Evolutionary conservation across 2,888 invertebrate genomes (phyloP).

Genomic region (Lagria hirta): DNA sequence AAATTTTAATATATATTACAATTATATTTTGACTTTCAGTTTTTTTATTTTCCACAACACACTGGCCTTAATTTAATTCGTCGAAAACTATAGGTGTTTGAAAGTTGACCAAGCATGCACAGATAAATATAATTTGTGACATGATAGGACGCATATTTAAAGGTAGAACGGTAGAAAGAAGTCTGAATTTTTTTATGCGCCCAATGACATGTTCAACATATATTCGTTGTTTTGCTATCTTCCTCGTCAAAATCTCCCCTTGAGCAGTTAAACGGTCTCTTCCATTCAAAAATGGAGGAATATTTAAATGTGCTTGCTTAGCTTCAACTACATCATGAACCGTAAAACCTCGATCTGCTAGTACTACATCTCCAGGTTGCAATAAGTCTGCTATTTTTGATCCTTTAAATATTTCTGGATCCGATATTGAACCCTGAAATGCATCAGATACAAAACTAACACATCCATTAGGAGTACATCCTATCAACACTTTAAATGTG

Average conservation of each 20-base stretch:
- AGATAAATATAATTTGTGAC: conserved; percentile 31
- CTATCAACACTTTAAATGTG: conserved; percentile 33
- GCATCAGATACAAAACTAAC: conserved; percentile 34
- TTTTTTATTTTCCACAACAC: no score
- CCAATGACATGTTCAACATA: conserved; percentile 35
- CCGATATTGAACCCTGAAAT: conserved; percentile 33
- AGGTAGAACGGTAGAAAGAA: conserved; percentile 27
- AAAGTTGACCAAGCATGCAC: conserved; percentile 32
- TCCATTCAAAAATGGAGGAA: conserved; percentile 34
- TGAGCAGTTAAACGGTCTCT: conserved; percentile 26
- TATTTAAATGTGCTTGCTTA: conserved; percentile 30
- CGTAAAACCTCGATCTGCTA: conserved; percentile 35
- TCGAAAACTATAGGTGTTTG: conserved; percentile 27
- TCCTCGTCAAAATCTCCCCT: conserved; percentile 34
- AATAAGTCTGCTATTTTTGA: conserved; percentile 27
- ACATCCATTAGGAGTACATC: conserved; percentile 25
- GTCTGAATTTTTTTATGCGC: conserved; percentile 30
- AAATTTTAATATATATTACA: no score
- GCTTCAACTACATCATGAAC: conserved; percentile 28
- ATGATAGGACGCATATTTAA: conserved; percentile 26
- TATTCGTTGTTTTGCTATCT: conserved; percentile 32
- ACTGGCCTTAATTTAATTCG: background rate
- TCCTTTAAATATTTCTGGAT: conserved; percentile 25
- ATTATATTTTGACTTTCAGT: no score
- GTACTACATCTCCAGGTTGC: conserved; percentile 31